Base-by-base conservation (phyloP, 2,888 invertebrate species). In the Formica aserva region DNA sequence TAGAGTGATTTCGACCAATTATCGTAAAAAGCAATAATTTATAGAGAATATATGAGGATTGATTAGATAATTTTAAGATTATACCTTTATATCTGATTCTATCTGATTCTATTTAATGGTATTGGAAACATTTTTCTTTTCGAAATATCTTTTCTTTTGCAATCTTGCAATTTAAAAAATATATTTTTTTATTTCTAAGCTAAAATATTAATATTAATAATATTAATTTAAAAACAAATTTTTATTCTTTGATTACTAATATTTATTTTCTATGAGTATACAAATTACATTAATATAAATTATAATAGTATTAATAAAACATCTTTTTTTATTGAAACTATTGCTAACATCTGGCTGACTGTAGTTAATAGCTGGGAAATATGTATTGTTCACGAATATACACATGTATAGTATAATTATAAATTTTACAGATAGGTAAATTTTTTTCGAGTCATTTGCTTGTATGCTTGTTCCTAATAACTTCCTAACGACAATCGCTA, bases 1-100 rank as follows among this genome's bases (percentile, higher is more conserved):
- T 94, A 91, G 83, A 60, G 8, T 45, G n/a, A 38, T 45, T 32
- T 71, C 32, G 38, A 74, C n/a, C 6, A 5, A 18, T 26, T 72
- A 38, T 35, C 5, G 3, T 55, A 9, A 3, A 22, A 57, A 57
- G 15, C 29, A 15, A 52, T 71, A 6, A 55, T 35, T 41, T 2
- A 29, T 15, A n/a, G 18, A 26, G 4, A 6, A 55, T 6, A 4
- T 32, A 71, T 71, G 18, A 72, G 3, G 35, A 72, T 74, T 38
- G 60, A 74, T 62, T 29, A 29, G 60, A 60, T 26, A 74, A n/a
- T 38, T 60, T 57, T 72, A 26, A 35, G 4, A 18, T 57, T 57
- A 62, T 26, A 26, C n/a, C 18, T 22, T 55, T 1, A 15, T 22
- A 71, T 32, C 8, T 32, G 45, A 18, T 45, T 45, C 13, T 45